A percentile compares a stretch with the other conserved stretches of the same genome.
Evolutionary conservation across 2,888 invertebrate genomes (phyloP).

Genomic region (Lagria hirta): DNA sequence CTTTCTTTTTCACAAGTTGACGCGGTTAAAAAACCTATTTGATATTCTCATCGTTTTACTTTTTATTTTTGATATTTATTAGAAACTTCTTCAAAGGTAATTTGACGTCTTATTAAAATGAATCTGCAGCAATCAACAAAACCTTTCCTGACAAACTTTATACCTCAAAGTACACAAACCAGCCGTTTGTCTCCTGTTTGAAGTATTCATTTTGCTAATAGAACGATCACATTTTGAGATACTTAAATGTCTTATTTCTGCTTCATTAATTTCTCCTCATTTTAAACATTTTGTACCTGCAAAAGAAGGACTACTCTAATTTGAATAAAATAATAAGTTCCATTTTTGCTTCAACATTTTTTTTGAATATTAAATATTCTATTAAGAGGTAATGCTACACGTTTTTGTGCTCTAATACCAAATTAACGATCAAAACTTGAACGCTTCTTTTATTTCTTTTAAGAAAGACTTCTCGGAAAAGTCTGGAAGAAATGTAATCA

Average conservation of each 20-base stretch:
- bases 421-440: conserved; percentile 10
- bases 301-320: conserved; percentile 11
- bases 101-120: conserved; percentile 1
- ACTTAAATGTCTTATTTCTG: conserved; percentile 11
- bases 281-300: conserved; percentile 10
- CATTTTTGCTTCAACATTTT: conserved; percentile 12
- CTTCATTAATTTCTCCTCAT: conserved; percentile 12
- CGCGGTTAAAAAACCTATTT: too few relatives aligned
- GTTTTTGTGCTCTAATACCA: conserved; percentile 4
- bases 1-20: too few relatives aligned
- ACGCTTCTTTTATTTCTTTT: too few relatives aligned
- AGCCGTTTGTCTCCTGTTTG: conserved; percentile 3
- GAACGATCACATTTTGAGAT: conserved; percentile 8
- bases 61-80: too few relatives aligned
- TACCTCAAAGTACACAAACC: conserved; percentile 5
- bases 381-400: conserved; percentile 8
- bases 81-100: conserved; percentile 2
- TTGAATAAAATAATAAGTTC: conserved; percentile 19
- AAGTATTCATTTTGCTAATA: conserved; percentile 9
- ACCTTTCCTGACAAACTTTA: conserved; percentile 2
- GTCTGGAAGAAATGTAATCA: too few relatives aligned
- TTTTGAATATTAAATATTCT: conserved; percentile 16
- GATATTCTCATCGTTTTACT: too few relatives aligned
- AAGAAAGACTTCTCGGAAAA: too few relatives aligned
- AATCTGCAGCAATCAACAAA: conserved; percentile 2